These are phyloP conservation scores for Pelusios castaneus DNA, from an alignment of 2,113 vertebrate genomes.

Conservation along the genomic window DNA sequence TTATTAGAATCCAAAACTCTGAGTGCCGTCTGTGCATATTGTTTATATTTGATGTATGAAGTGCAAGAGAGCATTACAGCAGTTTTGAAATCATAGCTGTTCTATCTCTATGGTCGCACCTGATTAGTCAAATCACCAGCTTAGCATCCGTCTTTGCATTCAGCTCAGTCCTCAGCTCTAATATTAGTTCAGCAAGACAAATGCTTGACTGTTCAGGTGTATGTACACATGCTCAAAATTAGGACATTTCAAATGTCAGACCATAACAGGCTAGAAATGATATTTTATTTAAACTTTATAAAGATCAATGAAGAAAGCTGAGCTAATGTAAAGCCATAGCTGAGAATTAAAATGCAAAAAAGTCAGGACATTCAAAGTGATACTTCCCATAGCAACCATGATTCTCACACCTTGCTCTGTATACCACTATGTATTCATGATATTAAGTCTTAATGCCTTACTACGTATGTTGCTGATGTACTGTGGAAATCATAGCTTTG, in stretches of 20 bases:
- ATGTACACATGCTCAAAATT: not conserved
- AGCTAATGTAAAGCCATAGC: not conserved
- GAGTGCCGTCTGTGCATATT: not conserved
- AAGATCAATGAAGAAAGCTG: not conserved
- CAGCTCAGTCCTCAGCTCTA: not conserved
- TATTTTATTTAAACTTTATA: not conserved
- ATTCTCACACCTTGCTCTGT: not conserved
- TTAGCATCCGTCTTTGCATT: not conserved
- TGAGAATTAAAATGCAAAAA: not conserved
- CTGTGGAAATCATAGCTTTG: not conserved
- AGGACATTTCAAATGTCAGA: not conserved
- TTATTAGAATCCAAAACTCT: not conserved
- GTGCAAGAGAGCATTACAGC: not conserved
- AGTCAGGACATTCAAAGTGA: not conserved
- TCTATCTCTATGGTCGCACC: not conserved
- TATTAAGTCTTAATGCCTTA: not conserved
- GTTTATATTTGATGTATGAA: not conserved
- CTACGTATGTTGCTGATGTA: not conserved
- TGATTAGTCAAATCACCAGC: not conserved
- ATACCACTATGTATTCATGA: not conserved
- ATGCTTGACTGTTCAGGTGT: not conserved
- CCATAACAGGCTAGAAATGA: not conserved
- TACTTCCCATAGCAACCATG: conserved; percentile 61
- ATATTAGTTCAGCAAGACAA: not conserved
- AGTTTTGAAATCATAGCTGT: not conserved